Percentiles rank a stretch among this genome's conserved stretches.
Conservation (phyloP, 2,888 invertebrate genomes). For the Arctia plantaginis region DNA sequence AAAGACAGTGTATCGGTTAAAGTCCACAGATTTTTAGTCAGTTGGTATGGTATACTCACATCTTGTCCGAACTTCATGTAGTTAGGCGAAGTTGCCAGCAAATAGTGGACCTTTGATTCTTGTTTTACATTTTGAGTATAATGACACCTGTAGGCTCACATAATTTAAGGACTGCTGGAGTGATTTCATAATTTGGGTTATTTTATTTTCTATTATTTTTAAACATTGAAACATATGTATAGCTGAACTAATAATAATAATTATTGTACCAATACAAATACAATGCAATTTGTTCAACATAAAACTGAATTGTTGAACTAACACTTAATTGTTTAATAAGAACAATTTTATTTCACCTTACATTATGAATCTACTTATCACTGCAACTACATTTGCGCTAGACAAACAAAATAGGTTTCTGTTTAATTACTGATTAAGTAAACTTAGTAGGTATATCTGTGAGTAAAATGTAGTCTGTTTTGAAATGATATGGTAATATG, state of each 20-base stretch:
- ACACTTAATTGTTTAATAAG: background rate
- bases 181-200: background rate
- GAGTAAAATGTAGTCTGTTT: background rate
- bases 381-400: background rate
- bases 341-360: background rate
- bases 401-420: background rate
- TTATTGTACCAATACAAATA: too few species aligned
- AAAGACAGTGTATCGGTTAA: background rate
- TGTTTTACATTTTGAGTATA: background rate
- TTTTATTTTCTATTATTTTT: too few species aligned
- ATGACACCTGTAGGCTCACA: background rate
- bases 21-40: background rate
- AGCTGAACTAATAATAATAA: too few species aligned
- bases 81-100: background rate
- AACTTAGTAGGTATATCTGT: background rate
- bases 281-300: too few species aligned
- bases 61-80: background rate
- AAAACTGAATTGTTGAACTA: too few species aligned
- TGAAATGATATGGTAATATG: background rate
- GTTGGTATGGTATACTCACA: background rate
- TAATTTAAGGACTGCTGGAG: background rate
- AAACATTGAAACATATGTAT: background rate
- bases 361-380: background rate
- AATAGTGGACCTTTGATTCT: background rate
- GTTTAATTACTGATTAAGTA: background rate